These are phyloP conservation scores for Luperina testacea DNA, from an alignment of 2,888 invertebrate species.

Conservation along the genomic window DNA sequence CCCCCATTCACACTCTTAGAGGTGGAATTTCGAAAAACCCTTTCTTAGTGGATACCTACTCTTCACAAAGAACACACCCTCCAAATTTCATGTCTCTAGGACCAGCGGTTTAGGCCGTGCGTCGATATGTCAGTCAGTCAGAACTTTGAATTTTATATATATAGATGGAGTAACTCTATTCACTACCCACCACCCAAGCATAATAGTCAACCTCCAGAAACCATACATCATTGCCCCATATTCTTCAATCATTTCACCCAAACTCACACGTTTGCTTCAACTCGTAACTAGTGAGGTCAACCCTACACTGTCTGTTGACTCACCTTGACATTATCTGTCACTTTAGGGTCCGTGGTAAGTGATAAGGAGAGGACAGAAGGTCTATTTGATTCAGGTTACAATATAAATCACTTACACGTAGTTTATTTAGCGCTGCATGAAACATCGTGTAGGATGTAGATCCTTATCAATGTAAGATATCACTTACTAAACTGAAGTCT, in stretches of 20 bases:
- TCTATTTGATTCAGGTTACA: neutral
- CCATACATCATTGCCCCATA: slow-evolving; percentile 37
- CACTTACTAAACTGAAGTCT: neutral
- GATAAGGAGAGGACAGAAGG: slow-evolving; percentile 33
- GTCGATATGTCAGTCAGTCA: no score
- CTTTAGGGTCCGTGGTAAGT: slow-evolving; percentile 31
- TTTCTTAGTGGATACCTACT: no score
- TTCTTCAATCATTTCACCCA: slow-evolving; percentile 42
- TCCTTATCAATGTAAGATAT: neutral
- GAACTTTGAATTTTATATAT: no score
- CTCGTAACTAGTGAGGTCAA: slow-evolving; percentile 28
- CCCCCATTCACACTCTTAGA: no score
- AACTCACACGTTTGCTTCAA: slow-evolving; percentile 39
- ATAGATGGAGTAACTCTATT: slow-evolving; percentile 3
- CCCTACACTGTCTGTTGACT: slow-evolving; percentile 58
- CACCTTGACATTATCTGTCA: slow-evolving; percentile 58
- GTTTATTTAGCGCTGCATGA: neutral
- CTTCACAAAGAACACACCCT: no score
- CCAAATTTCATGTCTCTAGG: no score
- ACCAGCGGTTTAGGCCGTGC: no score
- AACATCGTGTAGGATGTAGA: neutral
- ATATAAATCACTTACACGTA: neutral
- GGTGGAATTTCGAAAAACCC: no score
- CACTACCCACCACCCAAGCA: neutral
- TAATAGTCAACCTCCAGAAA: neutral